Evolutionary conservation across 2,888 invertebrate genomes (phyloP), one percentile per base, ranked within the genome.

Genomic region (Dynastes hyllus): DNA sequence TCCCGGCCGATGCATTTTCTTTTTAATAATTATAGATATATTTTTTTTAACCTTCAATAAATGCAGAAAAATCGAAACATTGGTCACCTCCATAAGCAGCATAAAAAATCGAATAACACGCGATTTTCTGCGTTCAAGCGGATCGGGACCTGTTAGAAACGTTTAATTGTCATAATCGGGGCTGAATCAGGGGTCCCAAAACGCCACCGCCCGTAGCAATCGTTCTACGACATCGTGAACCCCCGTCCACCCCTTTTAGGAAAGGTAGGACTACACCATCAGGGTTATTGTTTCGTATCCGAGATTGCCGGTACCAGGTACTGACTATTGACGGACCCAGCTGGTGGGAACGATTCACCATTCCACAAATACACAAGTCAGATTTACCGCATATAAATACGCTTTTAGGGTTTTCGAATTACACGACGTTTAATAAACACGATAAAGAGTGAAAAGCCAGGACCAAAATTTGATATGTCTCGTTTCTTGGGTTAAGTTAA

Each of bases 1-100:
- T 90, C 90, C 90, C 90, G 90, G 90, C 89, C 89, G 90, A 88
- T 88, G 88, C 88, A 88, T n/a, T 4, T 65, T 71, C 71, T 82
- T 83, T 80, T 22, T 22, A 22, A 22, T 22, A 22, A 22, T 22
- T 22, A 22, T 22, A 22, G 5, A 53, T 53, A 2, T 45, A 6
- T 11, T 45, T 6, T 45, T 45, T 45, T 45, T 11, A 2, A 45
- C 45, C 11, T 45, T 11, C 8, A 45, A 45, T 45, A 45, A 45
- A 45, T 8, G 9, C 6, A 22, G 4, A 16, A 2, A 58, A 58
- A 16, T 8, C 55, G 1, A 61, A 61, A 8, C 6, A 29, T 61
- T 61, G 27, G 29, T 61, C 63, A 63, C 13, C 29, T 29, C 29
- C 13, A 29, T 22, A 61, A 22, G 8, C 16, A 9, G 13, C 9